Conservation (phyloP, 2,888 invertebrate genomes). For the Seladonia tumulorum region DNA sequence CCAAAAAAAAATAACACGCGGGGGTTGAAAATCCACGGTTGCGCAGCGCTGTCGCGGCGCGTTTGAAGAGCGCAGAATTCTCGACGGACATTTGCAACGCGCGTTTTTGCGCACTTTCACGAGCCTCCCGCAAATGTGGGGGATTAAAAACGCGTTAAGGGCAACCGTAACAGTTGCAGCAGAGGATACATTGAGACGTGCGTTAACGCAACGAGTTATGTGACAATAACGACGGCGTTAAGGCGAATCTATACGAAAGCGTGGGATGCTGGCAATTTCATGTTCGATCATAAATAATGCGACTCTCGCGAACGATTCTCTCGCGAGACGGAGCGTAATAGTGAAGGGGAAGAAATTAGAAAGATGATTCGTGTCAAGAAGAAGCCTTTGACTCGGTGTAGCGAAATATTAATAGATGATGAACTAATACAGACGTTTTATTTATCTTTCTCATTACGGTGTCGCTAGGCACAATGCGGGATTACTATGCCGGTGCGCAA, state of each 20-base stretch:
- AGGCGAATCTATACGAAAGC: constrained; percentile 45
- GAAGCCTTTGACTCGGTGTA: constrained; percentile 22
- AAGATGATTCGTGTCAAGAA: constrained; percentile 42
- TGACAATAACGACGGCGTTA: constrained; percentile 52
- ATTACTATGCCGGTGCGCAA: neutral
- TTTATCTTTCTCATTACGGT: neutral
- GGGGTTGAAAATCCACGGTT: neutral
- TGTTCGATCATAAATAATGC: constrained; percentile 60
- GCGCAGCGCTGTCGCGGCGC: neutral
- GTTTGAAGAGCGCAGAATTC: neutral
- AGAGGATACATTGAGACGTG: constrained; percentile 9
- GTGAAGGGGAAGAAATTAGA: constrained; percentile 57
- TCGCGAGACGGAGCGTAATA: constrained; percentile 21
- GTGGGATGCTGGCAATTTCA: constrained; percentile 60
- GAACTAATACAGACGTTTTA: constrained; percentile 35
- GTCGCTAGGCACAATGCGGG: neutral
- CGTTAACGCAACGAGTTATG: constrained; percentile 42
- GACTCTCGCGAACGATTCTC: constrained; percentile 45
- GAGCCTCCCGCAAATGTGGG: neutral
- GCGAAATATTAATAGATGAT: constrained; percentile 46
- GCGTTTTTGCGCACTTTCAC: neutral
- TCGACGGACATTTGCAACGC: neutral
- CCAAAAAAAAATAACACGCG: neutral
- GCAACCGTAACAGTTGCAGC: constrained; percentile 5
- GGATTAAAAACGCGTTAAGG: constrained; percentile 3